Percentiles rank a stretch among this genome's conserved stretches.
These are phyloP conservation scores for Calliphora vomitoria DNA, from an alignment of 2,888 invertebrate species.

Conservation along the genomic window DNA sequence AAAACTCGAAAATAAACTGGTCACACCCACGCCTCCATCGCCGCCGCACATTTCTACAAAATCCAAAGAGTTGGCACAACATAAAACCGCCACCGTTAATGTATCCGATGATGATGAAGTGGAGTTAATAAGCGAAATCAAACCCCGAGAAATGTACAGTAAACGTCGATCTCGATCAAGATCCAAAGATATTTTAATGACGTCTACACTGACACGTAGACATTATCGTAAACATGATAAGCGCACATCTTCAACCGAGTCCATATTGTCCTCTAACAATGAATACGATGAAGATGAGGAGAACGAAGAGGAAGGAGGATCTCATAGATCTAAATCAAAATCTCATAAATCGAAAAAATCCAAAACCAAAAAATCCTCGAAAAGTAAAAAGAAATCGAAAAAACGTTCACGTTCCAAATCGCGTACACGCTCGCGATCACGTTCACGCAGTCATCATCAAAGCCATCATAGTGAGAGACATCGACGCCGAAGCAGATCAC, in stretches of 20 bases:
- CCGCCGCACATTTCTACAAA: slow-evolving; percentile 26
- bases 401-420: slow-evolving; percentile 73
- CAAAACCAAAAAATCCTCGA: slow-evolving; percentile 77
- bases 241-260: slow-evolving; percentile 53
- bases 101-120: slow-evolving; percentile 65
- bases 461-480: slow-evolving; percentile 45
- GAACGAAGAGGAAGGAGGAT: neutral
- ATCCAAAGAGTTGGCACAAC: slow-evolving; percentile 12
- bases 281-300: slow-evolving; percentile 32
- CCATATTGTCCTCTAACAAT: slow-evolving; percentile 39
- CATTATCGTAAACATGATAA: slow-evolving; percentile 48
- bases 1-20: slow-evolving; percentile 17
- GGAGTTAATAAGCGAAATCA: slow-evolving; percentile 48
- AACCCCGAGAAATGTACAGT: slow-evolving; percentile 10
- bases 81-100: slow-evolving; percentile 52
- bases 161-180: slow-evolving; percentile 57
- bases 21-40: slow-evolving; percentile 38
- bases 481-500: slow-evolving; percentile 53
- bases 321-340: slow-evolving; percentile 65
- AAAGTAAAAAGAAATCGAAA: slow-evolving; percentile 79
- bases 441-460: slow-evolving; percentile 60
- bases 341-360: slow-evolving; percentile 68
- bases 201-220: slow-evolving; percentile 19
- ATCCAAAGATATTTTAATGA: slow-evolving; percentile 33
- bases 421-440: slow-evolving; percentile 57